Evolutionary conservation across 2,888 invertebrate genomes (phyloP).

Genomic region (Yponomeuta sedellus): DNA sequence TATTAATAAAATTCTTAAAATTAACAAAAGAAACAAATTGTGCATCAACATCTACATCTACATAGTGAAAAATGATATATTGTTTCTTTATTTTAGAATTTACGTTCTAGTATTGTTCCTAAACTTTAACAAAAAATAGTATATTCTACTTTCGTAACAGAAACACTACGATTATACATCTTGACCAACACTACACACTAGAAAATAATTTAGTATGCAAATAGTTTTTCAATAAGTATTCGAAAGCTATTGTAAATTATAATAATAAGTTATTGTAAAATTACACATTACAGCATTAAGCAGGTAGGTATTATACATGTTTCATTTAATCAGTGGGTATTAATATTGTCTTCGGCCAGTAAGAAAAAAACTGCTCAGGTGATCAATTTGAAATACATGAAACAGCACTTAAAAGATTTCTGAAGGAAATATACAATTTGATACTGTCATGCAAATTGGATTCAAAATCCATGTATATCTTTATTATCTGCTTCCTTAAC

Average conservation of each 20-base stretch:
- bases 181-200: not conserved
- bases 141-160: not conserved
- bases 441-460: not conserved
- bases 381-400: too few relatives aligned
- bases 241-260: conserved; percentile 1
- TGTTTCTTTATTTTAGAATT: conserved; percentile 29
- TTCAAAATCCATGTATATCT: not conserved
- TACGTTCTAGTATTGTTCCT: conserved; percentile 32
- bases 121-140: conserved; percentile 11
- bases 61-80: conserved; percentile 50
- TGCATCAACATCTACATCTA: conserved; percentile 69
- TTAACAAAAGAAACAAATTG: conserved; percentile 54
- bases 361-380: too few relatives aligned
- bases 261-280: conserved; percentile 10
- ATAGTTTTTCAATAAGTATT: not conserved
- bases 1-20: conserved; percentile 42
- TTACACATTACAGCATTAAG: conserved; percentile 2
- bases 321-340: not conserved
- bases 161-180: conserved; percentile 6
- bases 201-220: conserved; percentile 3
- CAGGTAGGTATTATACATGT: not conserved
- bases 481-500: not conserved
- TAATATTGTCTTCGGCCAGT: too few relatives aligned
- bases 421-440: not conserved
- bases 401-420: too few relatives aligned